Evolutionary conservation across 2,888 invertebrate genomes (phyloP).

Genomic region (Agrochola circellaris): DNA sequence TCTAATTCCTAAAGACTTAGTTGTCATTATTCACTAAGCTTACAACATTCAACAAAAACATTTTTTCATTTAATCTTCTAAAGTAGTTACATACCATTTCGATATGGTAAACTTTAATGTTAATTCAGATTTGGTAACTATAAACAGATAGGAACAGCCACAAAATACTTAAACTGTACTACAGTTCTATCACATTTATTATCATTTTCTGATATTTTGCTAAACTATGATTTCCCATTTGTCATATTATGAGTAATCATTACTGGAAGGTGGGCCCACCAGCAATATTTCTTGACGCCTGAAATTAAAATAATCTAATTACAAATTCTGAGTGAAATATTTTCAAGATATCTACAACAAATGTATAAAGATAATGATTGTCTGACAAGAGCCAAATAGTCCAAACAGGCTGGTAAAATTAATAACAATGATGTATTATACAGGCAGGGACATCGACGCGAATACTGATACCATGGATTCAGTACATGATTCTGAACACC

Average conservation of each 20-base stretch:
- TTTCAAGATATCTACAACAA: not conserved
- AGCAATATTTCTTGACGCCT: conserved; percentile 86
- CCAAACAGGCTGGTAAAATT: not conserved
- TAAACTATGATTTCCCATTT: conserved; percentile 35
- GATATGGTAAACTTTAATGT: conserved; percentile 13
- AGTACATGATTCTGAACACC: too few species aligned
- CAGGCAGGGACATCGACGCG: too few species aligned
- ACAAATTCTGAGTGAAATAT: not conserved
- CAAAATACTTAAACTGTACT: conserved; percentile 59
- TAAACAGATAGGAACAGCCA: conserved; percentile 56
- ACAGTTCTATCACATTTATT: conserved; percentile 70
- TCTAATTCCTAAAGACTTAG: conserved; percentile 22
- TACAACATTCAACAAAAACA: conserved; percentile 26
- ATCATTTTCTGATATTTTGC: conserved; percentile 28
- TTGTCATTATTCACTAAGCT: conserved; percentile 18
- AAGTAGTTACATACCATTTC: conserved; percentile 4
- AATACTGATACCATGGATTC: too few species aligned
- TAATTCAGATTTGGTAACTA: conserved; percentile 55
- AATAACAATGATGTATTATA: not conserved
- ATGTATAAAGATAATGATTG: not conserved
- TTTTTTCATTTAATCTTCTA: conserved; percentile 5
- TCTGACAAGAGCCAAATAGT: conserved; percentile 15
- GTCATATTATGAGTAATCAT: conserved; percentile 78
- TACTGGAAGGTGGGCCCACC: conserved; percentile 75
- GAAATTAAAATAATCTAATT: conserved; percentile 68